These are phyloP conservation scores for Odontamblyopus rebecca DNA, from an alignment of 2,797 vertebrate genomes.

Conservation along the genomic window DNA sequence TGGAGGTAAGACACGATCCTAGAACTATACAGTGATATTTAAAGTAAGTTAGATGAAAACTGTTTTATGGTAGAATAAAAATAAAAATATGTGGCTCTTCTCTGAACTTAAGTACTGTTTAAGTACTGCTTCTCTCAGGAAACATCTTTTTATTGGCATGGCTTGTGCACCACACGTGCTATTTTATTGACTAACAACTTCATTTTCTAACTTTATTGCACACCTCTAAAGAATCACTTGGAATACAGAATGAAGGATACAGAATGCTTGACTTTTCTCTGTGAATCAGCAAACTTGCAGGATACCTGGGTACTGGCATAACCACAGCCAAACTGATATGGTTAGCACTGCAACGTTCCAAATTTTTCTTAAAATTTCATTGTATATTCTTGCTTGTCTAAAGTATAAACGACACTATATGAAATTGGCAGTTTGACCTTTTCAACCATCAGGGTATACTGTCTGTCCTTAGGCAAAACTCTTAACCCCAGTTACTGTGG, in stretches of 20 bases:
- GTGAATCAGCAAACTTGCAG: too few relatives aligned
- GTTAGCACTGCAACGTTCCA: too few relatives aligned
- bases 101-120: neutral
- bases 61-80: neutral
- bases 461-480: neutral
- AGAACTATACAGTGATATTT: neutral
- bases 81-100: neutral
- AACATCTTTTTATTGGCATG: neutral
- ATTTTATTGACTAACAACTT: too few relatives aligned
- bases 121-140: neutral
- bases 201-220: too few relatives aligned
- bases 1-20: conserved; percentile 84
- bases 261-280: too few relatives aligned
- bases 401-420: neutral
- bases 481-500: neutral
- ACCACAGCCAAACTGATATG: too few relatives aligned
- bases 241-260: neutral
- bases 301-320: too few relatives aligned
- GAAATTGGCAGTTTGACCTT: neutral
- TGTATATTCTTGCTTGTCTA: too few relatives aligned
- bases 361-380: too few relatives aligned
- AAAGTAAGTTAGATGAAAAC: neutral
- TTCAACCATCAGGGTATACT: too few relatives aligned
- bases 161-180: too few relatives aligned
- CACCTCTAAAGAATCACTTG: neutral